Evolutionary conservation across 2,797 vertebrate genomes (phyloP), one percentile per base, ranked within the genome.

Genomic region (Ctenochaetus hawaiiensis): DNA sequence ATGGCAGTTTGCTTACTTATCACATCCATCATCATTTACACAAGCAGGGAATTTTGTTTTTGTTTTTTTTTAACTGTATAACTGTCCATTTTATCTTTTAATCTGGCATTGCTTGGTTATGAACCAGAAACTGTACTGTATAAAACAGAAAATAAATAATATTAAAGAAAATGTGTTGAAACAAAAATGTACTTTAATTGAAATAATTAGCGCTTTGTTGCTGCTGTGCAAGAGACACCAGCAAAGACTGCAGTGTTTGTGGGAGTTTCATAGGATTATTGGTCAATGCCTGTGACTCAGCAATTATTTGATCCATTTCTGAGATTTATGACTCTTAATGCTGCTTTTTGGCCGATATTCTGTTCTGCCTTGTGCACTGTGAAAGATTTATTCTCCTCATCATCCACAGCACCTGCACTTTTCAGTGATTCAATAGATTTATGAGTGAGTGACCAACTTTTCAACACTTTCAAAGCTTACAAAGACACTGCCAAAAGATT

Each of bases 1-100:
- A 76, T 65, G 75, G 72, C 53, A 68, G 61, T 89, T 90, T 78
- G 67, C 78, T 89, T 86, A 75, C 78, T 89, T 87, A 82, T 83
- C 80, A 63, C 69, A 88, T 89, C 83, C 71, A 82, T 90, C 89
- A 88, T 80, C 22, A 62, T 75, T 45, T 5, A 57, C 45, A 67
- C 58, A 58, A 73, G 47, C 72, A 73, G 47, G 34, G 23, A 62
- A 53, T 63, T 62, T 34, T 26, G n/a, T 68, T 70, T 52, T 37
- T 52, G 17, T 61, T 73, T 20, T 52, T 61, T 67, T 34, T 30
- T 30, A 30, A 34, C 30, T 3, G 6, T 53, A 17, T n/a, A n/a
- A n/a, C n/a, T n/a, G 37, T 45, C 4, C n/a, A 37, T 75, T 83
- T 77, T 60, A 67, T 23, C 54, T 30, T 3, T 53, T 81, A 47